These are phyloP conservation scores for Lasioglossum malachurum DNA, from an alignment of 2,888 invertebrate species.

Conservation along the genomic window DNA sequence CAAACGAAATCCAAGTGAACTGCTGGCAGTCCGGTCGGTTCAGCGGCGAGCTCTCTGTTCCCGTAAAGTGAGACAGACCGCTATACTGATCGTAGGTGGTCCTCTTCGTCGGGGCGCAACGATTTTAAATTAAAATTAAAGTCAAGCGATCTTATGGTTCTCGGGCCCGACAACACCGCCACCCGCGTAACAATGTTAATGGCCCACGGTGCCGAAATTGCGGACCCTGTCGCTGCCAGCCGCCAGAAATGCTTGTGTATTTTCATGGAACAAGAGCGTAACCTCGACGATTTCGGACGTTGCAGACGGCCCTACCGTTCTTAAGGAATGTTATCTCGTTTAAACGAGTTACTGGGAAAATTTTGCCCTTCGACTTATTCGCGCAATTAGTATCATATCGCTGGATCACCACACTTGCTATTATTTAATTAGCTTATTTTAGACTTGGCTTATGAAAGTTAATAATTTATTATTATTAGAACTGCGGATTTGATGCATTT, in stretches of 20 bases:
- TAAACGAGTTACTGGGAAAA: slow-evolving; percentile 16
- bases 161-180: slow-evolving; percentile 77
- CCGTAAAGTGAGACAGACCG: slow-evolving; percentile 69
- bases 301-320: slow-evolving; percentile 9
- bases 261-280: slow-evolving; percentile 23
- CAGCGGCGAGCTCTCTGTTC: slow-evolving; percentile 62
- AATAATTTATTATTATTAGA: neutral
- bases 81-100: slow-evolving; percentile 82
- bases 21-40: slow-evolving; percentile 60
- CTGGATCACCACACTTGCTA: neutral
- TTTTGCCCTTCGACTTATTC: slow-evolving; percentile 11
- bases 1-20: slow-evolving; percentile 69
- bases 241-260: slow-evolving; percentile 32
- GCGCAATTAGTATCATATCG: neutral
- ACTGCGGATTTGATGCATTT: no score
- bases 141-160: slow-evolving; percentile 80
- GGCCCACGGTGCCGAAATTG: slow-evolving; percentile 77
- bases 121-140: slow-evolving; percentile 84
- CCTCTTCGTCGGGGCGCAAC: slow-evolving; percentile 77
- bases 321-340: slow-evolving; percentile 29
- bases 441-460: neutral
- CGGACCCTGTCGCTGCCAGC: slow-evolving; percentile 61
- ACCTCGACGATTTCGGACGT: slow-evolving; percentile 16
- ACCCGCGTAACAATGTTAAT: slow-evolving; percentile 82
- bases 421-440: slow-evolving; percentile 7